Evolutionary conservation across 2,888 invertebrate species (phyloP).

Genomic region (Leptinotarsa juncta): DNA sequence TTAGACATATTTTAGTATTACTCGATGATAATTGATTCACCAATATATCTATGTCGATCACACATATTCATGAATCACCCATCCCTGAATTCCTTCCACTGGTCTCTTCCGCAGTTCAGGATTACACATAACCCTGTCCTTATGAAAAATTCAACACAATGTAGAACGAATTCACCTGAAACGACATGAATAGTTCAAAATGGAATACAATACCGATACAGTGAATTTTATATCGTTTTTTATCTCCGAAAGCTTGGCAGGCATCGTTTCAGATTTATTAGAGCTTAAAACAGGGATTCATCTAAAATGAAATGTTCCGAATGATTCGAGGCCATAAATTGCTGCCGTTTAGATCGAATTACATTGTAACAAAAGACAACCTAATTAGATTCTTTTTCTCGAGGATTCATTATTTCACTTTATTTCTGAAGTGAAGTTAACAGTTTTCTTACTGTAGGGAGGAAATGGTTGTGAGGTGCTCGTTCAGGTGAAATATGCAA

Average conservation of each 20-base stretch:
- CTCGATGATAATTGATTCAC: too few relatives aligned
- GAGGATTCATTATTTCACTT: neutral
- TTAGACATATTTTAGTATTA: too few relatives aligned
- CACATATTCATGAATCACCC: neutral
- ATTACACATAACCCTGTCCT: neutral
- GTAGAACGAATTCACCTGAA: neutral
- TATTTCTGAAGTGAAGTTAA: too few relatives aligned
- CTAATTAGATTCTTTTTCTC: conserved; percentile 10
- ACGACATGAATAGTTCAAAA: neutral
- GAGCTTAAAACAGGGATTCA: conserved; percentile 6
- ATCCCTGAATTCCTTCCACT: neutral
- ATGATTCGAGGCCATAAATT: neutral
- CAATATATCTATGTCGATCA: neutral
- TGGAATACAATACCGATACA: conserved; percentile 15
- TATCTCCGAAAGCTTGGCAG: conserved; percentile 6
- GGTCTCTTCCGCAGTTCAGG: neutral
- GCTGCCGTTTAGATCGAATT: neutral
- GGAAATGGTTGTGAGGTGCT: too few relatives aligned
- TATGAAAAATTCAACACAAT: conserved; percentile 1
- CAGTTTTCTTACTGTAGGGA: too few relatives aligned
- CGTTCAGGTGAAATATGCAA: too few relatives aligned
- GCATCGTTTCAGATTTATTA: conserved; percentile 14
- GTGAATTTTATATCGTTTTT: conserved; percentile 14
- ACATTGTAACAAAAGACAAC: conserved; percentile 12
- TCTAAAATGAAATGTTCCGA: conserved; percentile 1